Percentiles rank a stretch among this genome's conserved stretches.
Conservation (phyloP, 1,140 invertebrate species). For the Ylistrum balloti region DNA sequence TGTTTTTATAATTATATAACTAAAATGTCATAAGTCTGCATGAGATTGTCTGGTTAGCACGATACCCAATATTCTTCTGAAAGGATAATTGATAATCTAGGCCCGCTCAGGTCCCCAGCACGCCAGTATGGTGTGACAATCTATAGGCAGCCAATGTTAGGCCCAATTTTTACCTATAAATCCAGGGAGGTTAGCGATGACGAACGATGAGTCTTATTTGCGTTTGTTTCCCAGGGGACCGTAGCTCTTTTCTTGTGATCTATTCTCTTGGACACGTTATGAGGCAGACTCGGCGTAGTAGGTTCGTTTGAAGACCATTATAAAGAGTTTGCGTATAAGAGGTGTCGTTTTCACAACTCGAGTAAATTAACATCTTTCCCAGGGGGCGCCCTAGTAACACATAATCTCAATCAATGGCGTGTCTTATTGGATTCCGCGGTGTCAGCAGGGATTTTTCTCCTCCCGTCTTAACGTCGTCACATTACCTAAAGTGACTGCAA, state of each 20-base stretch:
- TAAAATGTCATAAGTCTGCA: conserved; percentile 35
- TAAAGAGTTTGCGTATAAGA: conserved; percentile 39
- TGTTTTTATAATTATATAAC: conserved; percentile 40
- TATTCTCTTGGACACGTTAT: conserved; percentile 27
- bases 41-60: background rate
- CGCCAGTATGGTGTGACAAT: background rate
- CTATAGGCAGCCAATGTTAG: conserved; percentile 14
- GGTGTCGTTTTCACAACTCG: conserved; percentile 37
- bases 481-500: conserved; percentile 21
- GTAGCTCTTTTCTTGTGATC: conserved; percentile 33
- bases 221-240: conserved; percentile 4
- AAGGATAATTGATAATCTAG: conserved; percentile 34
- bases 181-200: conserved; percentile 24
- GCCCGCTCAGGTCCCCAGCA: conserved; percentile 8
- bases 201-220: conserved; percentile 27
- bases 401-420: conserved; percentile 38
- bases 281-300: conserved; percentile 36
- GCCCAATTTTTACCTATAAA: conserved; percentile 39
- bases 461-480: conserved; percentile 30
- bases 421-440: conserved; percentile 37
- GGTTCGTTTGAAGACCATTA: conserved; percentile 38
- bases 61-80: conserved; percentile 9
- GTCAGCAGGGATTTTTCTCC: conserved; percentile 25
- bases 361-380: conserved; percentile 35
- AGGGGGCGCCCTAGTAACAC: conserved; percentile 30